Evolutionary conservation across 2,797 vertebrate species (phyloP).

Genomic region (Synanceia verrucosa): DNA sequence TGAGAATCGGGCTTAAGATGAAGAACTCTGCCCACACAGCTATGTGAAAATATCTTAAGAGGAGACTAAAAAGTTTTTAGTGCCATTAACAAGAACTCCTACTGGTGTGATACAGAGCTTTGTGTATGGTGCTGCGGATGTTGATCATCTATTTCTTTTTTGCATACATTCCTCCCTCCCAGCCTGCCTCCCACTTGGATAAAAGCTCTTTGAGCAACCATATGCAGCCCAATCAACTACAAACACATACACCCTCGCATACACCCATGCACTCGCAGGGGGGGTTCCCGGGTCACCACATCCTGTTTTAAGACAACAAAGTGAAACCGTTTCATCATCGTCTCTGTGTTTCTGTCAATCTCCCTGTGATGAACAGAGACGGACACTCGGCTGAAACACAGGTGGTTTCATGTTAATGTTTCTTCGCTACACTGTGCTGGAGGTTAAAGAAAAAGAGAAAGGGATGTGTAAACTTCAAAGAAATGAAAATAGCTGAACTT

Average conservation of each 20-base stretch:
- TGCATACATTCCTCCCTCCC: conserved; percentile 7
- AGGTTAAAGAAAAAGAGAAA: background rate
- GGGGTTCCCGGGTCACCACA: conserved; percentile 20
- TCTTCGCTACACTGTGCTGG: conserved; percentile 6
- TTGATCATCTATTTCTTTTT: conserved; percentile 21
- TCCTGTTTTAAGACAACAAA: conserved; percentile 50
- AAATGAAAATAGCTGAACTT: background rate
- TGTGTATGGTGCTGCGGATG: background rate
- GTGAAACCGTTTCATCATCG: conserved; percentile 56
- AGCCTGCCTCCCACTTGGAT: conserved; percentile 41
- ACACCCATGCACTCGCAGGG: background rate
- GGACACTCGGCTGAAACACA: conserved; percentile 25
- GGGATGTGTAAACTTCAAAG: background rate
- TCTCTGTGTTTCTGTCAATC: conserved; percentile 10
- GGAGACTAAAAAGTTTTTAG: conserved; percentile 1
- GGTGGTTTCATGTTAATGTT: conserved; percentile 35
- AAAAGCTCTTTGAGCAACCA: conserved; percentile 26
- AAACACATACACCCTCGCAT: conserved; percentile 17
- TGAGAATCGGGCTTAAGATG: background rate
- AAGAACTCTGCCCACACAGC: background rate
- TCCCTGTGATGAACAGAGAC: conserved; percentile 33
- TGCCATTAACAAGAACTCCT: conserved; percentile 29
- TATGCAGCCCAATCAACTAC: conserved; percentile 43
- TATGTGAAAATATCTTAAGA: conserved; percentile 4
- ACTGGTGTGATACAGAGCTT: conserved; percentile 13